Evolutionary conservation across 1,140 invertebrate species (phyloP).

Genomic region (Acromyrmex echinatior): DNA sequence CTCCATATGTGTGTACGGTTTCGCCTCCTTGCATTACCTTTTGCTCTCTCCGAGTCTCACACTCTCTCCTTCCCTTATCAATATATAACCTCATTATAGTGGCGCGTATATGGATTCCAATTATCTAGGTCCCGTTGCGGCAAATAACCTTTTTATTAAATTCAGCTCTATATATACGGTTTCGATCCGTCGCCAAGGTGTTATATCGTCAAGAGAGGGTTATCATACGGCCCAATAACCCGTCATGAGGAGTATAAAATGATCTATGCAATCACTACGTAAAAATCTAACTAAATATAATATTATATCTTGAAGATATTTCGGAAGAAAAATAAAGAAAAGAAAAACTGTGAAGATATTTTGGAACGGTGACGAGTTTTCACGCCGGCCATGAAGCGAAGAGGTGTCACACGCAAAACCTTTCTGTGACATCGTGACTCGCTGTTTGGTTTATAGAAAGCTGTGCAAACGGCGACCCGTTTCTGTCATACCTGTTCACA

Average conservation of each 20-base stretch:
- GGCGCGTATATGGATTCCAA: conserved; percentile 74
- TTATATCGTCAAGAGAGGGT: conserved; percentile 2
- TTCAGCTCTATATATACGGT: conserved; percentile 44
- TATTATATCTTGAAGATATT: background rate
- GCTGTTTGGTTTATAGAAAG: conserved; percentile 48
- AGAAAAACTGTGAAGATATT: background rate
- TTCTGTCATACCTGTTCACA: conserved; percentile 48
- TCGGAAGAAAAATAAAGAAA: background rate
- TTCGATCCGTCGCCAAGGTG: conserved; percentile 42
- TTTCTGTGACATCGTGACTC: conserved; percentile 33
- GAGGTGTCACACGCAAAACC: conserved; percentile 37
- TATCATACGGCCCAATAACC: conserved; percentile 17
- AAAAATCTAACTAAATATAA: conserved; percentile 14
- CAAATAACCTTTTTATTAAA: conserved; percentile 78
- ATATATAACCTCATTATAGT: conserved; percentile 81
- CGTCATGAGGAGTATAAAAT: background rate
- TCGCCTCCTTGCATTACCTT: conserved; percentile 4
- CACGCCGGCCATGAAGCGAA: background rate
- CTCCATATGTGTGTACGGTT: conserved; percentile 41
- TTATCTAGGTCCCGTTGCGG: conserved; percentile 74
- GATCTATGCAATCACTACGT: conserved; percentile 7
- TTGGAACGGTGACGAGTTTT: conserved; percentile 5
- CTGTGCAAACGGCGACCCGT: conserved; percentile 14
- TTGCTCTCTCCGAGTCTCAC: conserved; percentile 31
- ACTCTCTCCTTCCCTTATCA: conserved; percentile 69